Percentiles rank a stretch among this genome's conserved stretches.
These are phyloP conservation scores for Erpetoichthys calabaricus DNA, from an alignment of 2,797 vertebrate genomes.

Conservation along the genomic window DNA sequence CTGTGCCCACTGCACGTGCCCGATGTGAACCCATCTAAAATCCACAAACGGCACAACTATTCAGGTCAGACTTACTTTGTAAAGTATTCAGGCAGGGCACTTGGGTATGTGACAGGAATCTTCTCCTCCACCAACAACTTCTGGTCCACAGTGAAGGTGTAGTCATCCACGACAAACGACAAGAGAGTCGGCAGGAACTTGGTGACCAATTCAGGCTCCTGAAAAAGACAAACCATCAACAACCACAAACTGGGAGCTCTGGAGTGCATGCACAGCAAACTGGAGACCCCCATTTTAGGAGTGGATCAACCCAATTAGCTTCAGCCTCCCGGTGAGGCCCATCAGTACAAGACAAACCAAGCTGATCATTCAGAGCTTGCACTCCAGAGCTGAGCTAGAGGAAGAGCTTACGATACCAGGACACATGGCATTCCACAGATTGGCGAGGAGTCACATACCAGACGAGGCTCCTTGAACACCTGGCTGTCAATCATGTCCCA, in stretches of 20 bases:
- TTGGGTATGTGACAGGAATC: conserved; percentile 63
- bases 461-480: conserved; percentile 89
- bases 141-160: conserved; percentile 81
- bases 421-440: no score
- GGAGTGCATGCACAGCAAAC: no score
- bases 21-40: no score
- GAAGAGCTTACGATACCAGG: no score
- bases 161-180: conserved; percentile 90
- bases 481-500: conserved; percentile 99
- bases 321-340: no score
- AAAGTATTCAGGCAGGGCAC: conserved; percentile 67
- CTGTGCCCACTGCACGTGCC: no score
- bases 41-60: no score
- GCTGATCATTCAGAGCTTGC: no score
- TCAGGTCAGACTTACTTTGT: conserved; percentile 51
- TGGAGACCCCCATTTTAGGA: no score
- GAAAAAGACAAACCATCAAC: not conserved
- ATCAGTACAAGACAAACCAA: no score
- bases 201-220: conserved; percentile 85
- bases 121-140: conserved; percentile 83
- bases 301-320: no score
- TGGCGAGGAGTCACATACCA: conserved; percentile 47
- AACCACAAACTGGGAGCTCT: not conserved
- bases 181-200: conserved; percentile 85
- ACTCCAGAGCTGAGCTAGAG: no score